A percentile compares a stretch with the other conserved stretches of the same genome.
Evolutionary conservation across 2,113 vertebrate genomes (phyloP).

Genomic region (Ammodytes marinus): DNA sequence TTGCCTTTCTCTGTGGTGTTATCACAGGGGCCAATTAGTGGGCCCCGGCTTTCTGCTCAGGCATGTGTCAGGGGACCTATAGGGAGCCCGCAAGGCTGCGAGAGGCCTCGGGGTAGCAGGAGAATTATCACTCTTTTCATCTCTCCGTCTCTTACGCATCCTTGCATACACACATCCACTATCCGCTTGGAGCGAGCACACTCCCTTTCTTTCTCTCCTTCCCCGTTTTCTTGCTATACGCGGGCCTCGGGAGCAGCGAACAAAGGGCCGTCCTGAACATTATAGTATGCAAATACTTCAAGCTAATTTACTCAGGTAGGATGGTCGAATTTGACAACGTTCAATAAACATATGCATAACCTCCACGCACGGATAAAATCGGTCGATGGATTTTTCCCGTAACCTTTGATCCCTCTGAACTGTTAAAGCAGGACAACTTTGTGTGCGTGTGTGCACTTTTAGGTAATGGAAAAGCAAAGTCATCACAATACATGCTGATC

Average conservation of each 20-base stretch:
- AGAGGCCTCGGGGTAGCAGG: constrained; percentile 72
- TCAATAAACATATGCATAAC: constrained; percentile 76
- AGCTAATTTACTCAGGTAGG: constrained; percentile 52
- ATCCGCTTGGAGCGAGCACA: constrained; percentile 46
- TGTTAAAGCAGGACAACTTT: constrained; percentile 30
- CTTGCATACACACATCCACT: constrained; percentile 64
- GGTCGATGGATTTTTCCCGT: constrained; percentile 53
- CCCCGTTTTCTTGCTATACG: not conserved
- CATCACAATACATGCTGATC: constrained; percentile 73
- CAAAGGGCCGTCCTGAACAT: constrained; percentile 51
- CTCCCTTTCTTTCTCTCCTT: constrained; percentile 44
- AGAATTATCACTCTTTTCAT: constrained; percentile 84
- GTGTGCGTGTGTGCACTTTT: constrained; percentile 48
- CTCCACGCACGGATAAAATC: constrained; percentile 34
- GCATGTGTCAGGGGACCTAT: constrained; percentile 77
- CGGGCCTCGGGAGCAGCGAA: constrained; percentile 38
- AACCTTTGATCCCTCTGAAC: constrained; percentile 66
- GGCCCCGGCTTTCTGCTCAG: constrained; percentile 74
- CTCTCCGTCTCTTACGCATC: constrained; percentile 71
- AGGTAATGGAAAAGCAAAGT: constrained; percentile 57
- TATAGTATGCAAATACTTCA: constrained; percentile 42
- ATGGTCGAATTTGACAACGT: constrained; percentile 29
- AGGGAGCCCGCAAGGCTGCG: constrained; percentile 72
- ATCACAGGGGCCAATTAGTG: constrained; percentile 82
- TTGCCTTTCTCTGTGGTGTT: constrained; percentile 64